Evolutionary conservation across 1,140 invertebrate species (phyloP), one percentile per base, ranked within the genome.

Genomic region (Asbolus verrucosus): DNA sequence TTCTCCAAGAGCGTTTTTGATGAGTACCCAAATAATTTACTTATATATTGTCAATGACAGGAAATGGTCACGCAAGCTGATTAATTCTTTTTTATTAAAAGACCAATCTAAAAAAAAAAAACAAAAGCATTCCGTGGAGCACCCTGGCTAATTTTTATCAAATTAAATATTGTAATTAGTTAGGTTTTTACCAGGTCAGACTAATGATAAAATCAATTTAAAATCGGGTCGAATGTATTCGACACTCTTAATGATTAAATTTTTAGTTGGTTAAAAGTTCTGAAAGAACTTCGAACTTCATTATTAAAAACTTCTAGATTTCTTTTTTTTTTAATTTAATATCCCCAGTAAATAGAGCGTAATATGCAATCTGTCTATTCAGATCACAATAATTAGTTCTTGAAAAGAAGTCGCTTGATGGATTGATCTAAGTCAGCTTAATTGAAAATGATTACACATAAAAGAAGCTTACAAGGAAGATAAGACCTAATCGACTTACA

Each of bases 181-280:
- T n/a, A n/a, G 0, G 19, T 54, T 54, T 54, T 54, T 54, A 54
- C 46, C 11, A 27, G 19, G 19, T 24, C 8, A 27, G 27, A 19
- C 27, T 54, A 54, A 54, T 54, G 46, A 27, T 27, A 54, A 54
- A 54, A 54, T 54, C 46, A 54, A 54, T 54, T 11, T 27, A 11
- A 27, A 54, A 27, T 54, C 21, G 46, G 46, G 46, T 54, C 21
- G 46, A 54, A 30, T 54, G 46, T 54, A 27, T 54, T 54, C 46
- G 46, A 54, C 46, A 54, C 46, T 54, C 21, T 54, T 54, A 54
- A 54, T 54, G 46, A 54, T 54, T 54, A 27, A 54, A 54, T 27
- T 54, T 54, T 54, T 54, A 54, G 46, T 54, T 54, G 46, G 46
- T 54, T 27, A 14, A 54, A 54, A 54, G 21, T 54, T 54, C 11